These are phyloP conservation scores for Cephalopholis sonnerati DNA, from an alignment of 2,113 vertebrate genomes.

Conservation along the genomic window DNA sequence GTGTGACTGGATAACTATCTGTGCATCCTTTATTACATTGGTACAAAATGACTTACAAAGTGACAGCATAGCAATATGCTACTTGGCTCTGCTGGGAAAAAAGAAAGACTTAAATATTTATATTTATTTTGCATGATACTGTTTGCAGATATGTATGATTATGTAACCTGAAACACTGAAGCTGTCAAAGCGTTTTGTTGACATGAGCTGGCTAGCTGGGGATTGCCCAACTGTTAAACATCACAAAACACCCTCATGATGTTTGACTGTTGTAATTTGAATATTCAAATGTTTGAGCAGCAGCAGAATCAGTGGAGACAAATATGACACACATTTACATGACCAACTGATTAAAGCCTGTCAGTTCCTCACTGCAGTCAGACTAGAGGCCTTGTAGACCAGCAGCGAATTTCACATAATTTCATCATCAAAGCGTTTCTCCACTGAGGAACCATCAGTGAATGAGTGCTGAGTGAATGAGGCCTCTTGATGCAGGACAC, in stretches of 20 bases:
- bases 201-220: not conserved
- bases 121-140: not conserved
- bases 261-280: conserved; percentile 16
- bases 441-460: conserved; percentile 39
- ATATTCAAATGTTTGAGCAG: conserved; percentile 36
- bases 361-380: conserved; percentile 34
- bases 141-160: not conserved
- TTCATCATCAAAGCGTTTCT: conserved; percentile 79
- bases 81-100: not conserved
- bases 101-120: not conserved
- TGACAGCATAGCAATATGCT: not conserved
- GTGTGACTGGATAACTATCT: too few relatives aligned
- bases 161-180: not conserved
- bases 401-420: conserved; percentile 73
- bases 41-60: not conserved
- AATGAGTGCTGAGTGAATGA: conserved; percentile 54
- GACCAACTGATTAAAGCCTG: conserved; percentile 60
- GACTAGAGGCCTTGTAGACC: conserved; percentile 33
- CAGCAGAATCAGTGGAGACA: conserved; percentile 21
- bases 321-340: conserved; percentile 15
- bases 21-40: too few relatives aligned
- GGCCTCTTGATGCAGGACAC: conserved; percentile 38
- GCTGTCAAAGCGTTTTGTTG: not conserved
- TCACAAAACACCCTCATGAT: conserved; percentile 20
- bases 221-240: conserved; percentile 8